Percentiles rank a stretch among this genome's conserved stretches.
These are phyloP conservation scores for Cerastoderma edule DNA, from an alignment of 2,888 invertebrate genomes.

Conservation along the genomic window DNA sequence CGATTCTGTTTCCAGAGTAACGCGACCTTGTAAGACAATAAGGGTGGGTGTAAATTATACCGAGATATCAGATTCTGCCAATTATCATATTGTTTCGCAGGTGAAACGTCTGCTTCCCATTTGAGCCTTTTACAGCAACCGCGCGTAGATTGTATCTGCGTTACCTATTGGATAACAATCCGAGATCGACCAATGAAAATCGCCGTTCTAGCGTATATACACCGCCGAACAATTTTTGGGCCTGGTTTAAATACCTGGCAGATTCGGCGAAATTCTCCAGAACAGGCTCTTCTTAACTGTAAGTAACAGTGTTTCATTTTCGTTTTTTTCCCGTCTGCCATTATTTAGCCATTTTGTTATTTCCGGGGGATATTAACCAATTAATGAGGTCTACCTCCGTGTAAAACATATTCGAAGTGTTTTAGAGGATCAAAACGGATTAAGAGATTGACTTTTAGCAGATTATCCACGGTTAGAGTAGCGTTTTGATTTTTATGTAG, in stretches of 20 bases:
- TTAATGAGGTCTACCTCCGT: not conserved
- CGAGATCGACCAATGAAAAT: slow-evolving; percentile 31
- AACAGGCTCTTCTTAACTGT: slow-evolving; percentile 52
- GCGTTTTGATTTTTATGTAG: too few relatives aligned
- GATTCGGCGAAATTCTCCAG: slow-evolving; percentile 31
- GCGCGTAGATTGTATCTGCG: not conserved
- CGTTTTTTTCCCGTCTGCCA: slow-evolving; percentile 18
- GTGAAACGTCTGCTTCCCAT: not conserved
- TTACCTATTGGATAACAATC: slow-evolving; percentile 22
- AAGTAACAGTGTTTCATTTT: slow-evolving; percentile 41
- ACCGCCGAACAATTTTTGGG: not conserved
- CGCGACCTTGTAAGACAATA: slow-evolving; percentile 16
- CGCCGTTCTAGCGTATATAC: slow-evolving; percentile 11
- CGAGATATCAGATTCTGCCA: slow-evolving; percentile 29
- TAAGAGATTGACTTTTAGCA: slow-evolving; percentile 15
- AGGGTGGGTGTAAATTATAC: not conserved
- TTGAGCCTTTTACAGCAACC: slow-evolving; percentile 24
- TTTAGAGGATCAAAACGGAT: slow-evolving; percentile 20
- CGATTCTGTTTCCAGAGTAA: slow-evolving; percentile 10
- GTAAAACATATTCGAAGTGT: slow-evolving; percentile 8
- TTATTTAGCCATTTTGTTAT: too few relatives aligned
- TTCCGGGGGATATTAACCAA: slow-evolving; percentile 17
- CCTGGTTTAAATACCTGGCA: slow-evolving; percentile 27
- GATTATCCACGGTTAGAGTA: slow-evolving; percentile 9
- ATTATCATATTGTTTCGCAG: slow-evolving; percentile 21